phyloP scores from a whole-genome alignment of 2,113 vertebrate species.

The Acrocephalus kingi region DNA sequence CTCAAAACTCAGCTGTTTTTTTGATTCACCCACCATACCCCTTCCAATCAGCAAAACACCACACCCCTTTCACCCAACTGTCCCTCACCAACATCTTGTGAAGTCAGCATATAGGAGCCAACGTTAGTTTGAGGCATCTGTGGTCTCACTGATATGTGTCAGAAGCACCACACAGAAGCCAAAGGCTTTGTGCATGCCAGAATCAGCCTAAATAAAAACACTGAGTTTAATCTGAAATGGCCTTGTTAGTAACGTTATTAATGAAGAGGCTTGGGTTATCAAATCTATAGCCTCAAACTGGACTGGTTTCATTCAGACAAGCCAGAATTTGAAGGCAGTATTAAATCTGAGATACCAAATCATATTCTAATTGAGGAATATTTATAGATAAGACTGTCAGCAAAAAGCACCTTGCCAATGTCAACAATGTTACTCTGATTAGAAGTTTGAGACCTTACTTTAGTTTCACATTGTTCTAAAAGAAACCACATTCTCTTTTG shows the following conservation, averaged over 20 bases:
- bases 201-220: not conserved
- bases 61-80: not conserved
- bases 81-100: not conserved
- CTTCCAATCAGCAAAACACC: not conserved
- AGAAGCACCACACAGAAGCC: not conserved
- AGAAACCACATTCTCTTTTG: not conserved
- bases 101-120: not conserved
- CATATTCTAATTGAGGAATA: not conserved
- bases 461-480: constrained; percentile 25
- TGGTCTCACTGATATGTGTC: not conserved
- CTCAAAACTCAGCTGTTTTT: not conserved
- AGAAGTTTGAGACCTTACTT: not conserved
- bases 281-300: not conserved
- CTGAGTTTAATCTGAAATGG: not conserved
- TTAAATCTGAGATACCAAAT: not conserved
- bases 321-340: not conserved
- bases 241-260: fast-evolving
- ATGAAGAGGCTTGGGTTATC: not conserved
- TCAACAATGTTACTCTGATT: not conserved
- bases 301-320: not conserved
- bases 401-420: not conserved
- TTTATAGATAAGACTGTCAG: constrained; percentile 5
- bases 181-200: not conserved
- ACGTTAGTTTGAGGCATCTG: not conserved
- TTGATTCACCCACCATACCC: not conserved